Evolutionary conservation across 2,113 vertebrate species (phyloP), one percentile per base, ranked within the genome.

Genomic region (Tragelaphus strepsiceros): DNA sequence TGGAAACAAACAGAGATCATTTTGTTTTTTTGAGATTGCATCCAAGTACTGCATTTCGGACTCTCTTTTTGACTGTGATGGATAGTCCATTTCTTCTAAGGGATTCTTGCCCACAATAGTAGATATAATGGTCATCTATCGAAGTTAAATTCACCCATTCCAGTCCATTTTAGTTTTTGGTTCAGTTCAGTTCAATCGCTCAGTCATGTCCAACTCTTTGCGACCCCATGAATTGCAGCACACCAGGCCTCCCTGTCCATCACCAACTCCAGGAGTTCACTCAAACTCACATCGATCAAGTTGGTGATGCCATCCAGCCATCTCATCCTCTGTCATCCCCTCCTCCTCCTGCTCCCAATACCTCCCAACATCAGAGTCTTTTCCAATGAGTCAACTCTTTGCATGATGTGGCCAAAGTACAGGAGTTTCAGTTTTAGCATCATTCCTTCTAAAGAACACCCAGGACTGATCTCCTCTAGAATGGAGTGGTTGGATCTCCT

Each of bases 151-250:
- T 49, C 10, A 11, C 49, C 49, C 49, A 49, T 49, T 49, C 49
- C 49, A 49, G 49, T 49, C 49, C 49, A 49, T 49, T 49, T 49
- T 49, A 49, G 49, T 49, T 49, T 49, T 49, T 10, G 10, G 46
- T 26, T 3, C 54, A 56, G 7, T 56, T 56, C 62, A n/a, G 62
- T n/a, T n/a, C n/a, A n/a, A n/a, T 67, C 0, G 3, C 16, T 67
- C 32, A n/a, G 32, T n/a, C 7, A 0, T n/a, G 62, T n/a, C 32
- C 0, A 0, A 19, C 62, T 67, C 58, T 59, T n/a, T n/a, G 32
- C 1, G 2, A n/a, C 32, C 32, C 32, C 62, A 67, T 67, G 32
- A 9, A 67, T 2, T 10, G 32, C 64, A 35, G 64, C 32, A 21
- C 2, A 0, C 64, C 64, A 67, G 4, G 8, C 32, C 8, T 35